phyloP scores from a whole-genome alignment of 2,113 vertebrate species.

The Tor tambroides region DNA sequence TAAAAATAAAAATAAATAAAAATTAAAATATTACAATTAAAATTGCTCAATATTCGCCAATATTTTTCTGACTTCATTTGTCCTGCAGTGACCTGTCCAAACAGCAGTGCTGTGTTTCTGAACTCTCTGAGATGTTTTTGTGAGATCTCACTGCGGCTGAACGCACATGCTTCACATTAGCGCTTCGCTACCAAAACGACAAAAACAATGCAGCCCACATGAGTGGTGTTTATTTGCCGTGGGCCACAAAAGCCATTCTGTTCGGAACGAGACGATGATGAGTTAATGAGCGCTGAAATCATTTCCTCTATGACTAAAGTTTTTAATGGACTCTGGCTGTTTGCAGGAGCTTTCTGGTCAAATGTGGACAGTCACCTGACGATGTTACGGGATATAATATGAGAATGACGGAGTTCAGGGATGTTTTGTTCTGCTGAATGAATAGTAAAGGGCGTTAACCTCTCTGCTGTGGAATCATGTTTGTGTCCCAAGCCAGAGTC shows the following conservation, averaged over 20 bases:
- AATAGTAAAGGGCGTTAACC: not conserved
- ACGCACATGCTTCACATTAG: constrained; percentile 36
- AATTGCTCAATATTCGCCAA: no score
- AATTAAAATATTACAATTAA: no score
- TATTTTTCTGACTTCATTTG: not conserved
- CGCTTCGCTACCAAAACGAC: not conserved
- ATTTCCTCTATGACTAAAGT: not conserved
- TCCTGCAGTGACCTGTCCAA: not conserved
- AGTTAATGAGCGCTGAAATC: not conserved
- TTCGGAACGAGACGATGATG: constrained; percentile 41
- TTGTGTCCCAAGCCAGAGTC: not conserved
- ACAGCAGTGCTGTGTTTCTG: not conserved
- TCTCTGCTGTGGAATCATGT: not conserved
- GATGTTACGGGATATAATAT: not conserved
- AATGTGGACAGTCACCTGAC: not conserved
- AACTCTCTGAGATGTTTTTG: not conserved
- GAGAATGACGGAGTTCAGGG: not conserved
- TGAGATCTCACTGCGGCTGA: not conserved
- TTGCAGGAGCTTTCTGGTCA: not conserved
- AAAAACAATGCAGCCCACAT: constrained; percentile 38
- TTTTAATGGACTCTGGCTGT: not conserved
- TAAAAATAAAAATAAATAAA: no score
- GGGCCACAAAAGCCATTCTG: constrained; percentile 58
- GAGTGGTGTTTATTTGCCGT: constrained; percentile 49
- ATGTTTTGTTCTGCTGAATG: not conserved